Base-by-base conservation (phyloP, 2,888 invertebrate species). In the Eurytoma adleriae region DNA sequence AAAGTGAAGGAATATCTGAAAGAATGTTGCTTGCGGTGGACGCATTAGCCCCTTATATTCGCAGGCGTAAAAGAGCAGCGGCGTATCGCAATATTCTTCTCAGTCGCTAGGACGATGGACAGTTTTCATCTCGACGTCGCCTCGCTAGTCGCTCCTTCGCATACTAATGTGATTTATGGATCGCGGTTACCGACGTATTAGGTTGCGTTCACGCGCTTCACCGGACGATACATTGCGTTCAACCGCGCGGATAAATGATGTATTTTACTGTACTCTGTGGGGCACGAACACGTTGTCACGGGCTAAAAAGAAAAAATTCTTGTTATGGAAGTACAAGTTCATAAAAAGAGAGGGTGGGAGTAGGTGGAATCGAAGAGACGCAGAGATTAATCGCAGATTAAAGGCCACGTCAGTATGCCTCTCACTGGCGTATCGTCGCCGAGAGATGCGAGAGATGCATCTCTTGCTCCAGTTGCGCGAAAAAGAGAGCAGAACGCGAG, bases 81-180 rank as follows among this genome's bases (percentile, higher is more conserved):
- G 59, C 24, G 0, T 24, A 3, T 27, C 40, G n/a, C 30, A 74
- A 78, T 59, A 78, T 54, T 80, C 30, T 30, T 30, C 30, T 30
- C 7, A 30, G 2, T 30, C 30, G 30, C 30, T 30, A 3, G 70
- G 30, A 52, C 75, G 52, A 64, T 67, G 52, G 59, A n/a, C 57
- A 30, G 75, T 71, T 54, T 71, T 40, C 75, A 67, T 76, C 73
- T 73, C 57, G 57, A 7, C 59, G 27, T 16, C 30, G 52, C 48
- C 56, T 50, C 16, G 56, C 30, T 48, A 48, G 5, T 20, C 59
- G 40, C 77, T 68, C 72, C 54, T 71, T 67, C 79, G 72, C 72
- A 82, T 82, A 82, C 81, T 76, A 84, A 81, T 83, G 80, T 83
- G 84, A 85, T 85, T 84, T 84, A 85, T 85, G 83, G 82, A 84